These are phyloP conservation scores for Anarsia innoxiella DNA, from an alignment of 2,888 invertebrate species.

Conservation along the genomic window DNA sequence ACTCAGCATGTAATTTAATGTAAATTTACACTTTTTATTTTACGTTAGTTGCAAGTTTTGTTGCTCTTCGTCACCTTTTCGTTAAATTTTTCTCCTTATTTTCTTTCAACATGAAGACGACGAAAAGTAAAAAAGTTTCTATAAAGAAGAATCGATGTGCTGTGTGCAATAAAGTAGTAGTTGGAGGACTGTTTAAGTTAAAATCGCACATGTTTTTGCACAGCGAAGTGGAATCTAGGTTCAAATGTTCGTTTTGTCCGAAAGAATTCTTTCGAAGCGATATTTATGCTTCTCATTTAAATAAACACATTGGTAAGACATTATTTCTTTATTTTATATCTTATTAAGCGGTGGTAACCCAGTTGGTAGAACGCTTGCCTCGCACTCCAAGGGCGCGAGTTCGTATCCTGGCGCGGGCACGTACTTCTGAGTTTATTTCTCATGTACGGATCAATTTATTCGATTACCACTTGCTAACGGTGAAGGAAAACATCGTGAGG, in stretches of 20 bases:
- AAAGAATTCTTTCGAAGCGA: constrained; percentile 46
- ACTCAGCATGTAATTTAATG: no score
- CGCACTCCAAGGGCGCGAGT: neutral
- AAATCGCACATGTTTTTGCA: constrained; percentile 41
- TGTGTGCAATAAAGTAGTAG: constrained; percentile 34
- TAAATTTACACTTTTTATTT: no score
- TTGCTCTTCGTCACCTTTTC: neutral
- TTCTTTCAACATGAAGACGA: neutral
- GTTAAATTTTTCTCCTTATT: neutral
- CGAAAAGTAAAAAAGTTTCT: constrained; percentile 7
- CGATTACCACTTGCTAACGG: no score
- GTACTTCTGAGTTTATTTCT: neutral
- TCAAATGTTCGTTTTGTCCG: constrained; percentile 34
- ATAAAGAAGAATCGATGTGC: constrained; percentile 28
- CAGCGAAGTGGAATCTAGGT: constrained; percentile 32
- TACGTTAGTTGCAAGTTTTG: no score
- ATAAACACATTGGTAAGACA: constrained; percentile 28
- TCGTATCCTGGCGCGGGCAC: neutral
- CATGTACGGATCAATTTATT: no score
- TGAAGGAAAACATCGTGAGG: no score
- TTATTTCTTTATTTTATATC: neutral
- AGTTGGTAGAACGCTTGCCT: neutral
- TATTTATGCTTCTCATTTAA: constrained; percentile 32
- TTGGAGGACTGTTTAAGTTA: constrained; percentile 32
- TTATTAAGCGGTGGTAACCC: neutral